Percentiles rank a stretch among this genome's conserved stretches.
Evolutionary conservation across 2,797 vertebrate species (phyloP).

Genomic region (Rhabdomys pumilio): DNA sequence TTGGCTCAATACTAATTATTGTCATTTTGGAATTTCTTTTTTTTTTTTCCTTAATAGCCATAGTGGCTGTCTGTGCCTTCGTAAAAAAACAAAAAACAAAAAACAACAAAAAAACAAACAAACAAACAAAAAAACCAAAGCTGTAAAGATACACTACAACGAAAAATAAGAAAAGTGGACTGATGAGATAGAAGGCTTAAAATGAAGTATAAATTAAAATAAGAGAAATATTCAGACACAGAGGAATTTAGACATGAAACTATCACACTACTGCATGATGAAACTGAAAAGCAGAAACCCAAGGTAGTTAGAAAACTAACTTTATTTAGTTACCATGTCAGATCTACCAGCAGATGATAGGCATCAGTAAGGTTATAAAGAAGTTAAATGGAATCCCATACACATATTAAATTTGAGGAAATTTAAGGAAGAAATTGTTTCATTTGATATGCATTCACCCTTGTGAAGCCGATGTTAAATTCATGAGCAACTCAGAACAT

Average conservation of each 20-base stretch:
- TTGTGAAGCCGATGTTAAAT: not conserved
- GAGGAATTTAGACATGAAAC: not conserved
- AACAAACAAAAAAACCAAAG: too few species aligned
- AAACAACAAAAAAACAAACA: too few species aligned
- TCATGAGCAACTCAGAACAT: not conserved
- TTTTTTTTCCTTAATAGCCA: too few species aligned
- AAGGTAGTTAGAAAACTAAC: not conserved
- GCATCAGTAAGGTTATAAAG: not conserved
- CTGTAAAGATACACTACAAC: too few species aligned
- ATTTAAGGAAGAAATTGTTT: not conserved
- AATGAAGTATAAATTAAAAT: too few species aligned
- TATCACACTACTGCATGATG: not conserved
- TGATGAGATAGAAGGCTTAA: too few species aligned
- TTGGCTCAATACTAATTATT: too few species aligned
- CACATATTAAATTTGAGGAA: not conserved
- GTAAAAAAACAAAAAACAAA: too few species aligned
- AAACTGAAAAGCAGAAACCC: not conserved
- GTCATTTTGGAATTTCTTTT: too few species aligned
- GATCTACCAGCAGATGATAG: too few species aligned
- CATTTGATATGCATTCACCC: not conserved
- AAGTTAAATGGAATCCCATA: not conserved
- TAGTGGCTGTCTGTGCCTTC: too few species aligned
- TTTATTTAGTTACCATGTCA: not conserved
- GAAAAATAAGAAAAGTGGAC: too few species aligned
- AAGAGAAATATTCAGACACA: not conserved